A percentile compares a stretch with the other conserved stretches of the same genome.
These are phyloP conservation scores for Heteromormyrus szaboi DNA, from an alignment of 2,797 vertebrate genomes.

Conservation along the genomic window DNA sequence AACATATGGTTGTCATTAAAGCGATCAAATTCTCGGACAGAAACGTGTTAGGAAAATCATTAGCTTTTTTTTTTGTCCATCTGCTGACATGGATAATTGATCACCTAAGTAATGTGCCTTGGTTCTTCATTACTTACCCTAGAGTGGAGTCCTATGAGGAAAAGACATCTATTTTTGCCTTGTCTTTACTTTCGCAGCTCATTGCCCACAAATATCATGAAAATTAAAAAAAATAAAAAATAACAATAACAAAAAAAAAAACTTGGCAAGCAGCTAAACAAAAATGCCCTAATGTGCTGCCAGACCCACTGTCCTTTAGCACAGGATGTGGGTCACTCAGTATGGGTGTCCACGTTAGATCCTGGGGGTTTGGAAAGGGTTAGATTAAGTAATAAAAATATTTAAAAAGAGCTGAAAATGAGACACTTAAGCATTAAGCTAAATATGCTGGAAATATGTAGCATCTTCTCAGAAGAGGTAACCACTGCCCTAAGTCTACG, in stretches of 20 bases:
- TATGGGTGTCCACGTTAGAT: background rate
- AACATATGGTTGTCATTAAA: constrained; percentile 60
- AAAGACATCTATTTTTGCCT: constrained; percentile 35
- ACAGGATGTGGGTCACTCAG: background rate
- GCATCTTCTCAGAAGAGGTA: background rate
- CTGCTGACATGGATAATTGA: constrained; percentile 67
- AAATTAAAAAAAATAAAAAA: constrained; percentile 45
- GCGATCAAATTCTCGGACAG: constrained; percentile 55
- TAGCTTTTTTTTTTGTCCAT: constrained; percentile 43
- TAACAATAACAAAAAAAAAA: constrained; percentile 27
- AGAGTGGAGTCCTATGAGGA: constrained; percentile 36
- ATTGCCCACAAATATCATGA: constrained; percentile 47
- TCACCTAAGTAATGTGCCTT: constrained; percentile 57
- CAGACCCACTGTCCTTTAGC: background rate
- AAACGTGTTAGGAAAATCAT: constrained; percentile 48
- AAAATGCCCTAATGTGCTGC: background rate
- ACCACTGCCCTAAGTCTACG: background rate
- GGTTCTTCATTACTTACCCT: constrained; percentile 60
- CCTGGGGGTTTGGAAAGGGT: background rate
- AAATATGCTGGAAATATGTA: background rate
- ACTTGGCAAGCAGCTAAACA: background rate
- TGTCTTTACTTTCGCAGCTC: constrained; percentile 47
- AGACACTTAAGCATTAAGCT: background rate
- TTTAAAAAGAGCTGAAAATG: background rate
- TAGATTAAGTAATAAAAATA: background rate